Conservation (phyloP, 2,113 vertebrate genomes). For the Hemiscyllium ocellatum region DNA sequence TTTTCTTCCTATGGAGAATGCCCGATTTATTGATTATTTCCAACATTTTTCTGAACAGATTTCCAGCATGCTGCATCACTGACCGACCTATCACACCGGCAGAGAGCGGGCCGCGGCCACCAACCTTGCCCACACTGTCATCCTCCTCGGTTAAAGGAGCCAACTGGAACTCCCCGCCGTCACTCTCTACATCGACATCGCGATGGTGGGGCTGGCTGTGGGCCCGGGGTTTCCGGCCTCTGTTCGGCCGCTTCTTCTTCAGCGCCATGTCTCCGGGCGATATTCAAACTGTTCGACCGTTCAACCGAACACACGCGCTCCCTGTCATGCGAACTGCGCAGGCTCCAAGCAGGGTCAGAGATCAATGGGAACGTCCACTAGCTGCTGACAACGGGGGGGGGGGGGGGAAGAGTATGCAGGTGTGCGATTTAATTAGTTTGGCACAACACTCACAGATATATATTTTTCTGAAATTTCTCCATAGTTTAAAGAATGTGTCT, state of each 20-base stretch:
- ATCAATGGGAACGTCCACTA: not conserved
- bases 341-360: not conserved
- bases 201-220: conserved; percentile 24
- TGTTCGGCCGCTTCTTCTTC: conserved; percentile 60
- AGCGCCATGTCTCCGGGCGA: conserved; percentile 52
- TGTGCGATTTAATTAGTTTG: not conserved
- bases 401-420: too few species aligned
- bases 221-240: conserved; percentile 46
- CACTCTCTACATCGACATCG: conserved; percentile 54
- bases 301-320: not conserved
- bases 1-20: too few species aligned
- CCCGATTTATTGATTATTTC: too few species aligned
- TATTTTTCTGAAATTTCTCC: not conserved
- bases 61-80: too few species aligned
- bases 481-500: not conserved
- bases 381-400: not conserved
- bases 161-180: conserved; percentile 57
- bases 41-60: too few species aligned
- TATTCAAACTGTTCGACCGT: not conserved
- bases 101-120: not conserved
- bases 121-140: conserved; percentile 43
- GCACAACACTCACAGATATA: too few species aligned
- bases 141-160: conserved; percentile 56
- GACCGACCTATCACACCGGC: not conserved
- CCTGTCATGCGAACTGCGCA: not conserved